Conservation (phyloP, 1,140 invertebrate species). For the Pseudomyrmex dendroicus region DNA sequence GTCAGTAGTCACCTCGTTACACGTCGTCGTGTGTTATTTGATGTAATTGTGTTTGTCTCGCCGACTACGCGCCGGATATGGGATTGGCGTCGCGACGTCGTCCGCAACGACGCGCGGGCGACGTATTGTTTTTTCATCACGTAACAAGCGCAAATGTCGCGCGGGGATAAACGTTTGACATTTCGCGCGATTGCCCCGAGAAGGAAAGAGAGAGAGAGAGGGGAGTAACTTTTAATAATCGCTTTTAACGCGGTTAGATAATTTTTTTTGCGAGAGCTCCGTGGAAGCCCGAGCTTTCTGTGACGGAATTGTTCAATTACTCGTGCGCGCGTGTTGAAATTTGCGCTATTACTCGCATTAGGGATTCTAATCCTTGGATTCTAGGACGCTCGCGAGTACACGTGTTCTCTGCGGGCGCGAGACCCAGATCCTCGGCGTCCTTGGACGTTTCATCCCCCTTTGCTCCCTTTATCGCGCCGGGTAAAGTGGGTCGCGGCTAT, state of each 20-base stretch:
- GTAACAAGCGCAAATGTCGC: constrained; percentile 7
- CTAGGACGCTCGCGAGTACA: constrained; percentile 6
- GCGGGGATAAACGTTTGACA: constrained; percentile 2
- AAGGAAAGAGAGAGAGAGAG: too few species aligned
- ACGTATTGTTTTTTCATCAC: too few species aligned
- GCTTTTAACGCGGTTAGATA: background rate
- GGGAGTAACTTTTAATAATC: background rate
- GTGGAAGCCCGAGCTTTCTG: too few species aligned
- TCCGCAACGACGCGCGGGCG: constrained; percentile 3
- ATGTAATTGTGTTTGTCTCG: constrained; percentile 44
- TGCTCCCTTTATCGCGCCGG: background rate
- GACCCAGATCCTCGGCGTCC: constrained; percentile 7
- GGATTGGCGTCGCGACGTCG: constrained; percentile 5
- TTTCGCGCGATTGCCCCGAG: background rate
- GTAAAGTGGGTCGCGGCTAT: background rate
- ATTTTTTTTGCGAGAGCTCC: background rate
- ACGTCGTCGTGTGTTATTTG: constrained; percentile 26
- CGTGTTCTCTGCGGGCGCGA: background rate
- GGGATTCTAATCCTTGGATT: background rate
- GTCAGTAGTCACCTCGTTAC: constrained; percentile 20
- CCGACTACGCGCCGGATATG: constrained; percentile 15
- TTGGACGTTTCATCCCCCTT: constrained; percentile 4
- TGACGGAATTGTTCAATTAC: too few species aligned
- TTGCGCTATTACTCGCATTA: too few species aligned
- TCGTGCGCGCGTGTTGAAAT: too few species aligned